Evolutionary conservation across 2,888 invertebrate species (phyloP).

Genomic region (Netelia melanura): DNA sequence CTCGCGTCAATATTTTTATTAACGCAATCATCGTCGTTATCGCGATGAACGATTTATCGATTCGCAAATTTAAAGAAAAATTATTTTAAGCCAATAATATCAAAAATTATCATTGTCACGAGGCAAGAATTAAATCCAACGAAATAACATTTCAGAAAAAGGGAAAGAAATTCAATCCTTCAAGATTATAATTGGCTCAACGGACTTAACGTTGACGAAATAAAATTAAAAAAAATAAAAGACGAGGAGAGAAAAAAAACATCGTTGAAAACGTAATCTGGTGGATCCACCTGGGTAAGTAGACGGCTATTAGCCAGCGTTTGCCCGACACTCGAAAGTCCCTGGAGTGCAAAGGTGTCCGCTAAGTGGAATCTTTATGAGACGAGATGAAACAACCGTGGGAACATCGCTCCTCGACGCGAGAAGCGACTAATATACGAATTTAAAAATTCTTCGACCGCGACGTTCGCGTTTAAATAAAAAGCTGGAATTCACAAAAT

Average conservation of each 20-base stretch:
- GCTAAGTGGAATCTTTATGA: neutral
- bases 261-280: slow-evolving; percentile 7
- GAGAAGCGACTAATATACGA: too few relatives aligned
- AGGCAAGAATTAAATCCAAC: neutral
- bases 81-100: neutral
- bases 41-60: neutral
- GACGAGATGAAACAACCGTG: neutral
- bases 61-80: neutral
- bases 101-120: neutral
- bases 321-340: slow-evolving; percentile 21
- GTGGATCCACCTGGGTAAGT: neutral
- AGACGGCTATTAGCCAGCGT: slow-evolving; percentile 20
- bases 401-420: too few relatives aligned
- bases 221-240: too few relatives aligned
- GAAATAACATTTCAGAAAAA: neutral
- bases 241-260: too few relatives aligned
- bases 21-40: too few relatives aligned
- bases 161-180: too few relatives aligned
- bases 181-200: too few relatives aligned
- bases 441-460: too few relatives aligned
- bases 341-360: slow-evolving; percentile 7
- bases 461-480: too few relatives aligned
- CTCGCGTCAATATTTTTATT: too few relatives aligned
- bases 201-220: too few relatives aligned
- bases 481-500: too few relatives aligned